Evolutionary conservation across 2,797 vertebrate genomes (phyloP).

Genomic region (Hephaestus fuliginosus): DNA sequence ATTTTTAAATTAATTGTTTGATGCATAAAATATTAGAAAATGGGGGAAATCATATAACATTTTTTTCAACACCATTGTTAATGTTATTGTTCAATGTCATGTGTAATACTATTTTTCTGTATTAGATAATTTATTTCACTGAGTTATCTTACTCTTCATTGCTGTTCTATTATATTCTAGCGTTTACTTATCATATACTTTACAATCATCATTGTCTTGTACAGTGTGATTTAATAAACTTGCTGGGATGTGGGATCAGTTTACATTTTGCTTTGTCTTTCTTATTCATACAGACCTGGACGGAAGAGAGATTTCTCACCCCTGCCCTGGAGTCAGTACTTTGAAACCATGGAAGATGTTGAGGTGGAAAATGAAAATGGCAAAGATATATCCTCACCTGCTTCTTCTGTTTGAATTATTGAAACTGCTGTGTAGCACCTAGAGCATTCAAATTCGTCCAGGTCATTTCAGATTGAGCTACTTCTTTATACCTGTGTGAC

Average conservation of each 20-base stretch:
- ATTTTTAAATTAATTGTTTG: no score
- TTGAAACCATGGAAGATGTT: slow-evolving; percentile 96
- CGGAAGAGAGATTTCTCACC: slow-evolving; percentile 95
- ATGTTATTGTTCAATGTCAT: no score
- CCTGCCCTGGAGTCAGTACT: slow-evolving; percentile 96
- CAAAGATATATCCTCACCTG: slow-evolving; percentile 96
- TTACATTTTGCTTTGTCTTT: neutral
- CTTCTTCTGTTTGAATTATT: slow-evolving; percentile 17
- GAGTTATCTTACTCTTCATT: no score
- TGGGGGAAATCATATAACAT: no score
- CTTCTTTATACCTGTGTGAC: neutral
- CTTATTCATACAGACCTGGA: slow-evolving; percentile 88
- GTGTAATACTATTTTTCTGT: no score
- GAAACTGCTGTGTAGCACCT: neutral
- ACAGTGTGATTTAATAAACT: neutral
- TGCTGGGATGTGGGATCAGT: neutral
- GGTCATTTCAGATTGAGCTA: slow-evolving; percentile 8
- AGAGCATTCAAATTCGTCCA: slow-evolving; percentile 7
- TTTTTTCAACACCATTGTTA: no score
- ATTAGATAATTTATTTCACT: no score
- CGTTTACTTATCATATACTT: no score
- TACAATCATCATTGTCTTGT: neutral
- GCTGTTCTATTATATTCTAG: no score
- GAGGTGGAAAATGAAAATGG: slow-evolving; percentile 94
- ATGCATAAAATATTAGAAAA: no score